Base-by-base conservation (phyloP, 2,113 vertebrate species). In the Lagopus muta region DNA sequence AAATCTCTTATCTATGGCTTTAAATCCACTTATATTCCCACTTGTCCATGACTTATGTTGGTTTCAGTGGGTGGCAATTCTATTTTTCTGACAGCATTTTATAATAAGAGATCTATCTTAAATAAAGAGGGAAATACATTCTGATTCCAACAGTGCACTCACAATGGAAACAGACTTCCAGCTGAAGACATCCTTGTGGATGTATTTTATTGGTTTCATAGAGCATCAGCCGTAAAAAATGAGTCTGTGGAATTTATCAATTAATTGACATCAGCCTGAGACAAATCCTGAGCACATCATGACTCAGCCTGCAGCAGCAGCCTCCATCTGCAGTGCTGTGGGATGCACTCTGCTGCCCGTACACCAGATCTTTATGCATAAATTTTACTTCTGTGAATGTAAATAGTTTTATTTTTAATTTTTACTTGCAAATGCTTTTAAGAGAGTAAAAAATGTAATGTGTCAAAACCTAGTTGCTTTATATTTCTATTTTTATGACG, bases 21-120 rank as follows among this genome's bases (percentile, higher is more conserved):
- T 74, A 94, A 95, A 92, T 90, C 67, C 88, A 70, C 89, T 91
- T 93, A 79, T 80, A 93, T 73, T 82, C 69, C 80, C 34, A 42
- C 75, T 92, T 88, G 75, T 93, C 78, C 45, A 84, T 85, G 90
- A 94, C 84, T 95, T 95, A 69, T 25, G 52, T 21, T 85, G 71
- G 82, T 48, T 95, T 78, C 96, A 87, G 86, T 69, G 69, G 77
- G 76, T 89, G 77, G 64, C 78, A 76, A 88, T 96, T 96, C 69
- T 87, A 55, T 67, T 69, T 96, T 61, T 88, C 82, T 92, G 86
- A 72, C 88, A 87, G 60, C 38, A 85, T 94, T 96, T 95, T 92
- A 92, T 92, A 57, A 91, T 91, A 87, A 95, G 55, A 95, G 58
- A 95, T 85, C 67, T 54, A 75, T 76, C 66, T 87, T 50, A 96